phyloP scores from a whole-genome alignment of 2,888 invertebrate species.

The Mimachlamys varia region DNA sequence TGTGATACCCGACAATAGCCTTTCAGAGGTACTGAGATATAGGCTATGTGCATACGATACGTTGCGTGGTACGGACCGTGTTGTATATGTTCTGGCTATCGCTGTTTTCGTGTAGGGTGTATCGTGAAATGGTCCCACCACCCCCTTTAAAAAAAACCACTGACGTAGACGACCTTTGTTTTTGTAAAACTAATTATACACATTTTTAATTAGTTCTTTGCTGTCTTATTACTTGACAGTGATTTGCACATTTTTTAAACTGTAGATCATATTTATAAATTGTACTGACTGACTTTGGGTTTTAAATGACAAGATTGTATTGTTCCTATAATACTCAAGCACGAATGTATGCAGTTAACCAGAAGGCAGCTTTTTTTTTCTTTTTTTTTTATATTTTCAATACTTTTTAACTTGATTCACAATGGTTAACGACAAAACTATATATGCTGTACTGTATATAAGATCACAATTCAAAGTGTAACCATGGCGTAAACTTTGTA shows the following conservation, averaged over 20 bases:
- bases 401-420: too few relatives aligned
- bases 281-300: neutral
- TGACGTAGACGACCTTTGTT: constrained; percentile 25
- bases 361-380: too few relatives aligned
- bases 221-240: neutral
- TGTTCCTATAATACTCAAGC: neutral
- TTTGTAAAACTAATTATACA: constrained; percentile 4
- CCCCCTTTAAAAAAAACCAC: neutral
- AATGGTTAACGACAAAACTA: too few relatives aligned
- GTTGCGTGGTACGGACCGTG: neutral
- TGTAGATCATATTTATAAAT: neutral
- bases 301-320: neutral
- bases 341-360: too few relatives aligned
- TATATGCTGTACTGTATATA: too few relatives aligned
- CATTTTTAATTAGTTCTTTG: neutral
- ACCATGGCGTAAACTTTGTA: too few relatives aligned
- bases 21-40: neutral
- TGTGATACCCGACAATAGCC: neutral
- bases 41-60: neutral
- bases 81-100: neutral
- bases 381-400: too few relatives aligned
- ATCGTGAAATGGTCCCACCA: neutral
- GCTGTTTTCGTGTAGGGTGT: neutral
- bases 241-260: constrained; percentile 10
- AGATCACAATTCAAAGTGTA: too few relatives aligned